A percentile compares a stretch with the other conserved stretches of the same genome.
These are phyloP conservation scores for Papilio polyxenes DNA, from an alignment of 1,140 invertebrate genomes.

Conservation along the genomic window DNA sequence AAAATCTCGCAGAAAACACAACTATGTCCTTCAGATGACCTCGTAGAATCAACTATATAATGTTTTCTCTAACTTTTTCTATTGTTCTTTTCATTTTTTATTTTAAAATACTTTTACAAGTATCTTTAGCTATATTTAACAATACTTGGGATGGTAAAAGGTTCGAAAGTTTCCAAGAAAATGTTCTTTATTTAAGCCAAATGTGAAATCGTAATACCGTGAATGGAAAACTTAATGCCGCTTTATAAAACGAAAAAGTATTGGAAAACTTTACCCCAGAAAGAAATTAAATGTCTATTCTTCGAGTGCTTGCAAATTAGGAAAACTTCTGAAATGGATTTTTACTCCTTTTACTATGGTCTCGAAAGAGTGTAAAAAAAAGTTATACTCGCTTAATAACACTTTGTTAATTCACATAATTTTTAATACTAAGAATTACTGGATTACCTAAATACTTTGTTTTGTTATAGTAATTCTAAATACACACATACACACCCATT, in stretches of 20 bases:
- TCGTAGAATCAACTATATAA: not conserved
- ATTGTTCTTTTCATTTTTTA: no score
- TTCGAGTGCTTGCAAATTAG: not conserved
- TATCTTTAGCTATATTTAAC: no score
- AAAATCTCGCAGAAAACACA: no score
- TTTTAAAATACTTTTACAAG: no score
- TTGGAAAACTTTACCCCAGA: not conserved
- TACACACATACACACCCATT: no score
- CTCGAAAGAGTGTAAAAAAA: not conserved
- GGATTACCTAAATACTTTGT: not conserved
- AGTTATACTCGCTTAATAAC: not conserved
- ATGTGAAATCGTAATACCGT: not conserved
- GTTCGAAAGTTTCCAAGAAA: not conserved
- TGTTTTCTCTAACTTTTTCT: no score
- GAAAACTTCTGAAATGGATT: not conserved
- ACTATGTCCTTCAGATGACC: not conserved
- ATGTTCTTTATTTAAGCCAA: not conserved
- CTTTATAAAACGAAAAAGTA: not conserved
- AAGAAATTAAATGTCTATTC: slow-evolving; percentile 7
- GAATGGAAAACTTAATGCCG: not conserved
- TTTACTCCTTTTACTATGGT: not conserved
- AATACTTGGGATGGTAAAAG: no score
- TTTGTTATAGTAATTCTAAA: not conserved
- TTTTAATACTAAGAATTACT: not conserved
- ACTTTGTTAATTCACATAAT: not conserved